These are phyloP conservation scores for Seladonia tumulorum DNA, from an alignment of 2,888 invertebrate species.

Conservation along the genomic window DNA sequence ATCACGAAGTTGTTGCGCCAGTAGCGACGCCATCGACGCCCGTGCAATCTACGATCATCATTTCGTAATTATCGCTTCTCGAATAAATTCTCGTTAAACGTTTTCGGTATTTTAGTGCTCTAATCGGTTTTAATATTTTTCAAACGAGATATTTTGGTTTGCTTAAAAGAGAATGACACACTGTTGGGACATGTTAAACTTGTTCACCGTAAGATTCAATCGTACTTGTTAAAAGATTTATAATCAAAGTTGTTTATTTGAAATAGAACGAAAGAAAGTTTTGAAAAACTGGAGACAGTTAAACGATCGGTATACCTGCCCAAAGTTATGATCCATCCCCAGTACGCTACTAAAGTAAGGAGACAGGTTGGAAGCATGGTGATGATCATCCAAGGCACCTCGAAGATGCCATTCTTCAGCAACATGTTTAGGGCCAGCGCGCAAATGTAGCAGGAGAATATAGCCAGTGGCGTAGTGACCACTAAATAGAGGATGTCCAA, in stretches of 20 bases:
- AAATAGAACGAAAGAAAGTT: not conserved
- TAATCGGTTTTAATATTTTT: not conserved
- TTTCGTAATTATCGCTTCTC: not conserved
- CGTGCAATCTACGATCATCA: conserved; percentile 75
- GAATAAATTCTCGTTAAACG: not conserved
- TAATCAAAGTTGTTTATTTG: no score
- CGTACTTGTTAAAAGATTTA: no score
- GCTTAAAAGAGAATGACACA: no score
- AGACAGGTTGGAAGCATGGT: conserved; percentile 82
- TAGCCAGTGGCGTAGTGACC: conserved; percentile 81
- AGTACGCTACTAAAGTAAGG: conserved; percentile 81
- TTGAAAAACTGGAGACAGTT: not conserved
- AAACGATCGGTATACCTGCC: conserved; percentile 75
- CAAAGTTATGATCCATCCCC: conserved; percentile 82
- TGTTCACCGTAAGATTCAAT: no score
- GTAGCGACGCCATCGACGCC: conserved; percentile 81
- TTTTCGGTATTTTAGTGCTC: not conserved
- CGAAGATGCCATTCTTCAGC: conserved; percentile 76
- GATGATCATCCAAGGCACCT: conserved; percentile 82
- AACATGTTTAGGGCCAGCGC: conserved; percentile 78
- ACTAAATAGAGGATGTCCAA: conserved; percentile 80
- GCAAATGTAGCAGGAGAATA: conserved; percentile 82
- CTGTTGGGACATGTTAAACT: no score
- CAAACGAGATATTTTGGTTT: no score
- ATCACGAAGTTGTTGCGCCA: conserved; percentile 82